phyloP scores from a whole-genome alignment of 2,888 invertebrate genomes.

The Quadroppia sp. region DNA sequence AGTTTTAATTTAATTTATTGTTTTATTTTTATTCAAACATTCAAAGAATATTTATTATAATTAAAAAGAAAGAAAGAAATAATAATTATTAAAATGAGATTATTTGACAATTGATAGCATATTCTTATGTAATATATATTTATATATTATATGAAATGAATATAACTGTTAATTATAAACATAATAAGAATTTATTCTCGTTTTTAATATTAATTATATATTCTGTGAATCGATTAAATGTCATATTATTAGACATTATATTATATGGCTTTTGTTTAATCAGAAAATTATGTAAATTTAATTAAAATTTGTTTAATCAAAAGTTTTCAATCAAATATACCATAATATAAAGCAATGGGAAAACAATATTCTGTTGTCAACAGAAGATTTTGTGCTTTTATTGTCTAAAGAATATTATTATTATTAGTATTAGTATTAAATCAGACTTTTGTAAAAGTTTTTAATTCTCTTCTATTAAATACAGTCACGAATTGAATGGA shows the following conservation, averaged over 20 bases:
- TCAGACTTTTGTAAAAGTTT: background rate
- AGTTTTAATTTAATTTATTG: background rate
- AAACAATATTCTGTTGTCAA: background rate
- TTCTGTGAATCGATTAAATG: slow-evolving; percentile 1
- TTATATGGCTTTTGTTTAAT: background rate
- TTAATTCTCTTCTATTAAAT: slow-evolving; percentile 23
- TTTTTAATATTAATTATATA: background rate
- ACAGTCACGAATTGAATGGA: slow-evolving; percentile 3
- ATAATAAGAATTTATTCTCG: background rate
- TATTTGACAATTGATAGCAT: background rate
- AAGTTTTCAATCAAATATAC: background rate
- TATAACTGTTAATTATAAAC: background rate
- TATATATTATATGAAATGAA: background rate
- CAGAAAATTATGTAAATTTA: slow-evolving; percentile 12
- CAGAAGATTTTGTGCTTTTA: background rate
- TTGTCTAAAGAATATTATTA: background rate
- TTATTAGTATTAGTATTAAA: too few relatives aligned
- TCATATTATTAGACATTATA: background rate
- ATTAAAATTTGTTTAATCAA: background rate
- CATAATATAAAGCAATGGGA: background rate
- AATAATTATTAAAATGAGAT: background rate
- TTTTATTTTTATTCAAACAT: background rate
- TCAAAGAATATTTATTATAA: background rate
- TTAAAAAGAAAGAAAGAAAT: background rate
- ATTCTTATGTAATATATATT: background rate